Conservation (phyloP, 2,888 invertebrate species). For the Cremastinae sp. region DNA sequence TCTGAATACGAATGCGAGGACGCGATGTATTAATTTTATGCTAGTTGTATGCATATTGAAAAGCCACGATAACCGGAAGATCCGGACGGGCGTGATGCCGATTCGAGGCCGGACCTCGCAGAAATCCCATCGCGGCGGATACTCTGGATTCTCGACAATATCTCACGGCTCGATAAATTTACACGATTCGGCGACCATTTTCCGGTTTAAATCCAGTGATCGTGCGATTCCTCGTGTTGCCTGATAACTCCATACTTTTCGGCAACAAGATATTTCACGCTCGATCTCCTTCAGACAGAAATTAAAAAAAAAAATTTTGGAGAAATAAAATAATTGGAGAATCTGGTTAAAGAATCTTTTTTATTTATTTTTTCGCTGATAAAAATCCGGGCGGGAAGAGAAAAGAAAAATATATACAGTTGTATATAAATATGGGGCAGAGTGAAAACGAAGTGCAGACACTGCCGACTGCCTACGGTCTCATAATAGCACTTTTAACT, state of each 20-base stretch:
- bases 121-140: constrained; percentile 43
- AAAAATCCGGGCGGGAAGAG: not conserved
- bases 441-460: constrained; percentile 70
- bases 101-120: constrained; percentile 38
- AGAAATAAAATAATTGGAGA: no score
- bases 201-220: constrained; percentile 53
- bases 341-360: no score
- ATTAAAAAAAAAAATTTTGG: not conserved
- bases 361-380: no score
- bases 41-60: constrained; percentile 14
- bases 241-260: constrained; percentile 36
- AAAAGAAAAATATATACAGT: constrained; percentile 26
- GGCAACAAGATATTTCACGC: constrained; percentile 6
- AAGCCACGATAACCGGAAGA: constrained; percentile 35
- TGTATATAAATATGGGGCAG: constrained; percentile 64
- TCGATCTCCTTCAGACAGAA: not conserved
- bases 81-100: constrained; percentile 35
- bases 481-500: constrained; percentile 77
- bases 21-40: constrained; percentile 4
- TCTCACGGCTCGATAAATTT: constrained; percentile 49
- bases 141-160: constrained; percentile 37
- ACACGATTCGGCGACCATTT: constrained; percentile 39
- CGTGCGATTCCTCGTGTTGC: constrained; percentile 52
- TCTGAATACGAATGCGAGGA: not conserved
- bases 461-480: constrained; percentile 76